Percentiles rank a stretch among this genome's conserved stretches.
Conservation (phyloP, 2,113 vertebrate genomes). For the Notothenia coriiceps region DNA sequence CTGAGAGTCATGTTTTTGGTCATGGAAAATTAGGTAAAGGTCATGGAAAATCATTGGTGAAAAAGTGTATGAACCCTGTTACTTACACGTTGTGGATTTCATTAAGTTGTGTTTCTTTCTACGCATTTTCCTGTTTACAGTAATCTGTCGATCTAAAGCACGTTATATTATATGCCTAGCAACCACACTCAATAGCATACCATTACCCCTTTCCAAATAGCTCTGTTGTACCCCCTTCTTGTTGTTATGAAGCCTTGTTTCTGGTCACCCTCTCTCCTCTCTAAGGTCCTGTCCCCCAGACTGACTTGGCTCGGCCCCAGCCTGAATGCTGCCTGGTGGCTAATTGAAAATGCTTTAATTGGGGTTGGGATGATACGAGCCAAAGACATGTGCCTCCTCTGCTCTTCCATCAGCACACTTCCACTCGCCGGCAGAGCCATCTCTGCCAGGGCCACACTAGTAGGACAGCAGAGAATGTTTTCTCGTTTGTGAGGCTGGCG, state of each 20-base stretch:
- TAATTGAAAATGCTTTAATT: conserved; percentile 72
- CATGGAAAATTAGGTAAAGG: too few relatives aligned
- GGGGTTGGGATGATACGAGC: conserved; percentile 43
- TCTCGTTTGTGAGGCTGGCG: conserved; percentile 55
- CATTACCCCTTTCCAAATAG: neutral
- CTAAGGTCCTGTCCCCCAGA: conserved; percentile 50
- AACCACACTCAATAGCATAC: neutral
- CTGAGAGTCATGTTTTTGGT: too few relatives aligned
- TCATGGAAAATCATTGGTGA: too few relatives aligned
- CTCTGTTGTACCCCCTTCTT: conserved; percentile 5
- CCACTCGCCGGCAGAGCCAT: conserved; percentile 41
- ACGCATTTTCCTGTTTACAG: neutral
- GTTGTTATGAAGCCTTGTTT: conserved; percentile 12
- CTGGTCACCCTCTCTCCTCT: conserved; percentile 31
- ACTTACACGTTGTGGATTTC: neutral
- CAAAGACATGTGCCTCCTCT: conserved; percentile 59
- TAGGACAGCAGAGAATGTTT: conserved; percentile 50
- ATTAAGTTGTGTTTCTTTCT: neutral
- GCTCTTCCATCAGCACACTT: conserved; percentile 28
- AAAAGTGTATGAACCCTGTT: neutral
- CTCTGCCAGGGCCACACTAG: conserved; percentile 44
- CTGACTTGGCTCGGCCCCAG: conserved; percentile 45
- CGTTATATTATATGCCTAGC: neutral
- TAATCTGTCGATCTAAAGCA: neutral
- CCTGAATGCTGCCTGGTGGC: conserved; percentile 39